These are phyloP conservation scores for Dinomys branickii DNA, from an alignment of 2,113 vertebrate genomes.

Conservation along the genomic window DNA sequence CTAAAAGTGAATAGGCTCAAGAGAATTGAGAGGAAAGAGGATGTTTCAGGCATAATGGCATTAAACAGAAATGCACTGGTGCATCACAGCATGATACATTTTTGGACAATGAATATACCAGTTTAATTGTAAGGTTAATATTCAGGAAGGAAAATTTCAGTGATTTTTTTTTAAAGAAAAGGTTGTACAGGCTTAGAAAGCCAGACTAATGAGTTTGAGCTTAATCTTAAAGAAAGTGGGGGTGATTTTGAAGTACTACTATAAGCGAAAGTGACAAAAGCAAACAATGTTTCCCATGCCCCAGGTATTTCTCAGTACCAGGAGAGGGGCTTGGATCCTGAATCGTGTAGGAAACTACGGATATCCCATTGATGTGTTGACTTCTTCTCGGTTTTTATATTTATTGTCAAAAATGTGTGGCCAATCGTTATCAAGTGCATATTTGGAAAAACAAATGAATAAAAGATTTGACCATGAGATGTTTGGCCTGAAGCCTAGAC, in stretches of 20 bases:
- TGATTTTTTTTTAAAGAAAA: neutral
- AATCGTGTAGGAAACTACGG: conserved; percentile 87
- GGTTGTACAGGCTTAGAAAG: neutral
- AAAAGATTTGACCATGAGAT: conserved; percentile 87
- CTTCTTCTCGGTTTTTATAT: conserved; percentile 70
- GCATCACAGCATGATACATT: neutral
- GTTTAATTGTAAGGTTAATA: neutral
- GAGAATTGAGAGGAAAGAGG: neutral
- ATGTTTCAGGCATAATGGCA: neutral
- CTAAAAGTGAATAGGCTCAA: neutral
- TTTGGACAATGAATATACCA: neutral
- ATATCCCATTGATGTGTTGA: conserved; percentile 84
- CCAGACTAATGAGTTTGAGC: neutral
- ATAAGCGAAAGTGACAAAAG: neutral
- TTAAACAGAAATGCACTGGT: neutral
- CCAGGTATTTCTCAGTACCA: conserved; percentile 96
- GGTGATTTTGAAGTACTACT: neutral
- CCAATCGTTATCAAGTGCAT: conserved; percentile 11
- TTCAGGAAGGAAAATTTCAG: conserved; percentile 26
- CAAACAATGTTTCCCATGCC: neutral
- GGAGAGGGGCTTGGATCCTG: conserved; percentile 91
- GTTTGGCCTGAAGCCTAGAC: conserved; percentile 88
- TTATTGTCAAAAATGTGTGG: conserved; percentile 70
- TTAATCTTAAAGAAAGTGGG: neutral
- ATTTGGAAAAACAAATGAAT: conserved; percentile 85